Conservation (phyloP, 2,113 vertebrate genomes). For the Circaetus cinerascens region DNA sequence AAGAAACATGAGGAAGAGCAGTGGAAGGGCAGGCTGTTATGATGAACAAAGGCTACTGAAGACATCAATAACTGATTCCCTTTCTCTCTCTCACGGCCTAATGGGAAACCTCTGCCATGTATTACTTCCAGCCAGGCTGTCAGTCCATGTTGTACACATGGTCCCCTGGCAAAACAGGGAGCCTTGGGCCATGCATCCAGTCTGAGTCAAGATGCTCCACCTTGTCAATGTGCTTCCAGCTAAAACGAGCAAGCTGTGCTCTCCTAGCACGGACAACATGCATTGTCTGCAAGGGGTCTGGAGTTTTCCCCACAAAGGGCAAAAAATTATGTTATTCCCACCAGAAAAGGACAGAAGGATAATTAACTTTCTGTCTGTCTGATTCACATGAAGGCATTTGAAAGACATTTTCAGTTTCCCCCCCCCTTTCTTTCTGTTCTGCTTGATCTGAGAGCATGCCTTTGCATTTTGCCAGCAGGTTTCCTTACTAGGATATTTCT, state of each 20-base stretch:
- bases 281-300: neutral
- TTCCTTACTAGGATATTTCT: neutral
- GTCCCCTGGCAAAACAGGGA: neutral
- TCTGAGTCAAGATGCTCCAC: neutral
- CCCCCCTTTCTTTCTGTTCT: neutral
- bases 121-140: neutral
- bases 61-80: neutral
- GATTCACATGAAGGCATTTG: neutral
- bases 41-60: neutral
- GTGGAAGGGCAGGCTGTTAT: rapidly evolving
- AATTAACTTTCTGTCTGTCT: neutral
- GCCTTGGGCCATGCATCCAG: neutral
- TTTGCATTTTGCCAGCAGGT: neutral
- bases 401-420: neutral
- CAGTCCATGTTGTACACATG: neutral
- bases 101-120: neutral
- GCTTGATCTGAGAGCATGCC: neutral
- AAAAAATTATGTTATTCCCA: neutral
- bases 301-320: neutral
- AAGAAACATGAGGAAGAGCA: neutral
- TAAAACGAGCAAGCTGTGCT: neutral
- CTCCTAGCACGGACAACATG: neutral
- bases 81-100: neutral
- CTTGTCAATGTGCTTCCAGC: neutral
- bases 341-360: neutral